A percentile compares a stretch with the other conserved stretches of the same genome.
Conservation (phyloP, 2,888 invertebrate species). For the Lissocephala sabroskyi region DNA sequence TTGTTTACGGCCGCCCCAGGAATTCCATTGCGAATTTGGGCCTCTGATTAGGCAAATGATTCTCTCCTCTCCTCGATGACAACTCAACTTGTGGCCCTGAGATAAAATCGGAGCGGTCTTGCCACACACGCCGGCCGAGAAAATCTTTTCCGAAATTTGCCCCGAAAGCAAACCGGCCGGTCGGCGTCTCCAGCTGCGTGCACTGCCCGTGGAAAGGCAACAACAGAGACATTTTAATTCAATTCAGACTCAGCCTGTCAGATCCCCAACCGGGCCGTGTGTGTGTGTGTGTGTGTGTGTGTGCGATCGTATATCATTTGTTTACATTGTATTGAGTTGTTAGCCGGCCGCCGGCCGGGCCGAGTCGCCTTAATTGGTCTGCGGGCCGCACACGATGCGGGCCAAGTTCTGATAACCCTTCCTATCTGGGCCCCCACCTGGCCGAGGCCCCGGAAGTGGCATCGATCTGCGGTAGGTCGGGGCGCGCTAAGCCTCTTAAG, state of each 20-base stretch:
- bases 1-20: no score
- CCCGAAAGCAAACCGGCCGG: no score
- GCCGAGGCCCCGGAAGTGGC: no score
- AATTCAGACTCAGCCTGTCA: conserved; percentile 7
- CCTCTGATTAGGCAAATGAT: conserved; percentile 47
- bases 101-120: no score
- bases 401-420: no score
- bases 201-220: conserved; percentile 36
- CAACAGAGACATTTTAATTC: conserved; percentile 47
- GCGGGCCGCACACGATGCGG: conserved; percentile 39
- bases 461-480: conserved; percentile 47
- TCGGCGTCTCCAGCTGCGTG: conserved; percentile 6
- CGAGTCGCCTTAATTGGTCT: conserved; percentile 39
- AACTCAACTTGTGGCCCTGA: no score
- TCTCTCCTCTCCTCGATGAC: conserved; percentile 39
- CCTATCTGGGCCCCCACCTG: no score
- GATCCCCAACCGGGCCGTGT: not conserved
- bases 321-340: conserved; percentile 64
- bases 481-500: conserved; percentile 63
- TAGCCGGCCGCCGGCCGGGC: conserved; percentile 43
- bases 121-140: no score
- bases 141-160: no score
- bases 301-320: conserved; percentile 59
- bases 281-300: not conserved
- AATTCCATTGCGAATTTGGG: no score